Evolutionary conservation across 2,888 invertebrate species (phyloP).

Genomic region (Daptonema setosum): DNA sequence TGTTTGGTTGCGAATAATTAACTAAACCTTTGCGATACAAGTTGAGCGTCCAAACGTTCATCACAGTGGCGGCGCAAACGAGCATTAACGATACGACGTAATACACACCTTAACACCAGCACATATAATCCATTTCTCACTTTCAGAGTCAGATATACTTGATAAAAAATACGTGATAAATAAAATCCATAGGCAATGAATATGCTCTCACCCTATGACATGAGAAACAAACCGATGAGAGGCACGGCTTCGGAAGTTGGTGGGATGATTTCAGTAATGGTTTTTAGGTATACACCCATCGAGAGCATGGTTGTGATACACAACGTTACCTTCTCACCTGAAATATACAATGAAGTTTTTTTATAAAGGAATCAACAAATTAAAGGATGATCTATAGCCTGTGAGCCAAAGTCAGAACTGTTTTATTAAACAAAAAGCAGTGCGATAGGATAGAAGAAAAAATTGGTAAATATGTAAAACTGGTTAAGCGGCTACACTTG

Average conservation of each 20-base stretch:
- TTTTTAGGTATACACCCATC: slow-evolving; percentile 39
- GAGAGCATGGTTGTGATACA: slow-evolving; percentile 37
- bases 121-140: neutral
- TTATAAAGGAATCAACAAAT: too few species aligned
- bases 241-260: slow-evolving; percentile 39
- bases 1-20: slow-evolving; percentile 7
- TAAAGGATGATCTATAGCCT: too few species aligned
- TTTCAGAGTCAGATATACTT: neutral
- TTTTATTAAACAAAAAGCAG: too few species aligned
- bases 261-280: slow-evolving; percentile 39
- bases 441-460: too few species aligned
- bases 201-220: neutral
- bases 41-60: slow-evolving; percentile 58
- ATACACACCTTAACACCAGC: slow-evolving; percentile 32
- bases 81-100: slow-evolving; percentile 38
- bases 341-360: too few species aligned
- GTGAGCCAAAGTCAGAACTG: too few species aligned
- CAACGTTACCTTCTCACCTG: slow-evolving; percentile 23
- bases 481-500: too few species aligned
- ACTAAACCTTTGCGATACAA: slow-evolving; percentile 42
- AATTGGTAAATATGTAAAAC: too few species aligned
- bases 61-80: slow-evolving; percentile 34
- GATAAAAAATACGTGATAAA: neutral
- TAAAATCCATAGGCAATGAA: neutral
- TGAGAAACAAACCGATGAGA: slow-evolving; percentile 38